phyloP scores from a whole-genome alignment of 2,797 vertebrate genomes.

The Ptychobarbus kaznakovi region DNA sequence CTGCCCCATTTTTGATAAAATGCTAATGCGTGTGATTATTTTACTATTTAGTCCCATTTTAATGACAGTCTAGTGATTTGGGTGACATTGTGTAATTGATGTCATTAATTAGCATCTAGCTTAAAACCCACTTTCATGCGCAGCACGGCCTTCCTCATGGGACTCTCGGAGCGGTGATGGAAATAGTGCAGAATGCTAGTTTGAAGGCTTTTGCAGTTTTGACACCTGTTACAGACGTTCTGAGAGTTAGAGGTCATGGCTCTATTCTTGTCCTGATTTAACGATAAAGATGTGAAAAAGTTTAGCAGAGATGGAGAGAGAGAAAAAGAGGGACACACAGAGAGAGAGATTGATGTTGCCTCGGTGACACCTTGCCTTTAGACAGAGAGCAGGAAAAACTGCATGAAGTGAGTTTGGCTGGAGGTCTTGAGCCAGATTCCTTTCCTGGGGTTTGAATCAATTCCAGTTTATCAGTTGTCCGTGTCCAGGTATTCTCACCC shows the following conservation, averaged over 20 bases:
- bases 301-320: constrained; percentile 17
- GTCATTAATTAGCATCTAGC: constrained; percentile 62
- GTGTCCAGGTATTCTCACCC: constrained; percentile 81
- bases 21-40: constrained; percentile 61
- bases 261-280: constrained; percentile 80
- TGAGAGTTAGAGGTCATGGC: constrained; percentile 77
- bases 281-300: constrained; percentile 74
- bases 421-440: constrained; percentile 78
- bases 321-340: constrained; percentile 71
- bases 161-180: constrained; percentile 36
- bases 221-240: constrained; percentile 69
- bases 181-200: constrained; percentile 52
- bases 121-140: constrained; percentile 48
- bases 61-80: constrained; percentile 63
- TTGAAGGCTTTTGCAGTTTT: constrained; percentile 54
- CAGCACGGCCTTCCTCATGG: constrained; percentile 44
- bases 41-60: constrained; percentile 63
- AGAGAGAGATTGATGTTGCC: constrained; percentile 79
- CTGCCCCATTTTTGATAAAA: constrained; percentile 56
- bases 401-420: constrained; percentile 75
- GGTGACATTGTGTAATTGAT: constrained; percentile 62
- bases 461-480: constrained; percentile 84
- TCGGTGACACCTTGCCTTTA: constrained; percentile 78
- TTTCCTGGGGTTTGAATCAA: constrained; percentile 82
- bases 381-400: constrained; percentile 54